Evolutionary conservation across 2,113 vertebrate genomes (phyloP), one percentile per base, ranked within the genome.

Genomic region (Nipponia nippon): DNA sequence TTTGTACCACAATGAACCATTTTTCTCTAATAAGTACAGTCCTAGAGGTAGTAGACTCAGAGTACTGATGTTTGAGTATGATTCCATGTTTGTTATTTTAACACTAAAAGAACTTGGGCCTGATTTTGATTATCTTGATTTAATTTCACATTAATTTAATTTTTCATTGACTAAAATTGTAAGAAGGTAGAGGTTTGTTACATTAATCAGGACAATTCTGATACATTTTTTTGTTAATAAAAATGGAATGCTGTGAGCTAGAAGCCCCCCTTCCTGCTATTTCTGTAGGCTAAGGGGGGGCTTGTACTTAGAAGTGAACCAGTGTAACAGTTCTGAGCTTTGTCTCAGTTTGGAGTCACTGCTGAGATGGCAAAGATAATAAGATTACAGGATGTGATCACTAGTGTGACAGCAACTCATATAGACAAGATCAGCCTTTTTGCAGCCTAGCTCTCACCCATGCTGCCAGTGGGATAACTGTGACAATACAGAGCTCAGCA

Each of bases 341-440:
- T 90, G 55, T 89, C 71, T 89, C 85, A 55, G 69, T 93, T 56
- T 87, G 72, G 47, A 97, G 72, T 83, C 61, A 55, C 76, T 67
- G 38, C 72, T 84, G 76, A 92, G 47, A 93, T 75, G 27, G 52
- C 36, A 70, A 92, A 92, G 55, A 86, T 75, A 93, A 75, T 73
- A 89, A 90, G 76, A 92, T 94, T 89, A 94, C 32, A 81, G 30
- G 50, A 62, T 92, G 52, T 75, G 87, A 95, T 91, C 77, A 79
- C 47, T 90, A 59, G 76, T 88, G 59, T 84, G 89, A 87, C 55
- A 94, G 83, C 77, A 91, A 27, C 50, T 89, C 56, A 76, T 63
- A 82, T 12, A 84, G 72, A 85, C 81, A 84, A 78, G 69, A 91
- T 76, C 77, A 96, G 81, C 26, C 73, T 93, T 95, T 89, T 73